Conservation (phyloP, 2,888 invertebrate genomes). For the Tetranychus piercei region DNA sequence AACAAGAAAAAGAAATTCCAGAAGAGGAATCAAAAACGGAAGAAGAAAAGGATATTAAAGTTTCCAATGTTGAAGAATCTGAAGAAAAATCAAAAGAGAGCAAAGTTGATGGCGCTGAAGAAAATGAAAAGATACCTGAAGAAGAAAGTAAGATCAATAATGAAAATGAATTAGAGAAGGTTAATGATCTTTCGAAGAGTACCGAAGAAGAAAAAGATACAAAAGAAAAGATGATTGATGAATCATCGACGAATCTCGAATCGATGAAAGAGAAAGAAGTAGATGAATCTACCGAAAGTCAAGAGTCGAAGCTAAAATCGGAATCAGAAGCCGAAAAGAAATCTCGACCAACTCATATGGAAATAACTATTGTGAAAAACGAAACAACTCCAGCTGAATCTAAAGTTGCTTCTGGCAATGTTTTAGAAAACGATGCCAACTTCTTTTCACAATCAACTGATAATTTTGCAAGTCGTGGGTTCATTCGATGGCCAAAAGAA, state of each 20-base stretch:
- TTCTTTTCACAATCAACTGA: not conserved
- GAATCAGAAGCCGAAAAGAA: slow-evolving; percentile 31
- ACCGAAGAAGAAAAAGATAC: not conserved
- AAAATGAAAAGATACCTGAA: slow-evolving; percentile 10
- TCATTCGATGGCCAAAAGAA: slow-evolving; percentile 48
- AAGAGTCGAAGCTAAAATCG: slow-evolving; percentile 33
- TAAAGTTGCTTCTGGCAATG: not conserved
- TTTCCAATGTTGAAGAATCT: not conserved
- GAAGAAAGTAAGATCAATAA: not conserved
- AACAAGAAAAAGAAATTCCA: not conserved
- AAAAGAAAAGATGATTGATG: not conserved
- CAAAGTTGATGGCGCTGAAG: slow-evolving; percentile 2
- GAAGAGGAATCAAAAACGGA: not conserved
- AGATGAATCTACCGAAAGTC: not conserved
- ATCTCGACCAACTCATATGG: not conserved
- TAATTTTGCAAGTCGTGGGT: slow-evolving; percentile 26
- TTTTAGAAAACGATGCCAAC: not conserved
- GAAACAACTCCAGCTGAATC: not conserved
- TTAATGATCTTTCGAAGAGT: not conserved
- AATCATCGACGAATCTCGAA: no score
- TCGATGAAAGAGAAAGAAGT: not conserved
- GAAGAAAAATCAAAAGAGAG: slow-evolving; percentile 17
- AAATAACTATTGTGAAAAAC: not conserved
- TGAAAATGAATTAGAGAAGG: not conserved
- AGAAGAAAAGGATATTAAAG: not conserved